These are phyloP conservation scores for Aldabrachelys gigantea DNA, from an alignment of 2,113 vertebrate species.

Conservation along the genomic window DNA sequence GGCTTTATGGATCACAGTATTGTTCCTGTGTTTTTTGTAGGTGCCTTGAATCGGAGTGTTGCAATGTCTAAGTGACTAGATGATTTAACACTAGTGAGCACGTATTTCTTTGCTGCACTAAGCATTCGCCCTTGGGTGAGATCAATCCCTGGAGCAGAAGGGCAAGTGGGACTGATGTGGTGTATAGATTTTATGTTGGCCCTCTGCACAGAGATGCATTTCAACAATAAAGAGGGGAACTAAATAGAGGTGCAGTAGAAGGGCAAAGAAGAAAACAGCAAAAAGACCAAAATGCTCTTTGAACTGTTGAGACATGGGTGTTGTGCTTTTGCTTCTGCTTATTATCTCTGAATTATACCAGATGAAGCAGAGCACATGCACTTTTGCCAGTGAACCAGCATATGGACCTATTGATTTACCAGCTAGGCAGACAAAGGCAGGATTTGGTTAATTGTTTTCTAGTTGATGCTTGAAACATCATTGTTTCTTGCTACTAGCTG, in stretches of 20 bases:
- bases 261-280: background rate
- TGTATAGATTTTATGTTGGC: background rate
- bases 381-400: background rate
- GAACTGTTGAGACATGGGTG: background rate
- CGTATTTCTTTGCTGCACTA: background rate
- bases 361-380: background rate
- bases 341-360: background rate
- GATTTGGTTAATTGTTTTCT: background rate
- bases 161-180: background rate
- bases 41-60: background rate
- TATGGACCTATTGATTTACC: background rate
- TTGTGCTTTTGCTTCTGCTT: background rate
- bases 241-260: background rate
- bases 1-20: background rate
- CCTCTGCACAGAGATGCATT: background rate
- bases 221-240: background rate
- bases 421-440: background rate
- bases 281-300: background rate
- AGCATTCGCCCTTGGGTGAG: background rate
- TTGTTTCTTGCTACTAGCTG: background rate
- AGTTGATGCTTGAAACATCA: background rate
- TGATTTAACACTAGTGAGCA: background rate
- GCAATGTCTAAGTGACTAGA: background rate
- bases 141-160: background rate
- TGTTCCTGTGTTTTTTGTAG: background rate